Base-by-base conservation (phyloP, 2,797 vertebrate genomes). In the Trachurus trachurus region DNA sequence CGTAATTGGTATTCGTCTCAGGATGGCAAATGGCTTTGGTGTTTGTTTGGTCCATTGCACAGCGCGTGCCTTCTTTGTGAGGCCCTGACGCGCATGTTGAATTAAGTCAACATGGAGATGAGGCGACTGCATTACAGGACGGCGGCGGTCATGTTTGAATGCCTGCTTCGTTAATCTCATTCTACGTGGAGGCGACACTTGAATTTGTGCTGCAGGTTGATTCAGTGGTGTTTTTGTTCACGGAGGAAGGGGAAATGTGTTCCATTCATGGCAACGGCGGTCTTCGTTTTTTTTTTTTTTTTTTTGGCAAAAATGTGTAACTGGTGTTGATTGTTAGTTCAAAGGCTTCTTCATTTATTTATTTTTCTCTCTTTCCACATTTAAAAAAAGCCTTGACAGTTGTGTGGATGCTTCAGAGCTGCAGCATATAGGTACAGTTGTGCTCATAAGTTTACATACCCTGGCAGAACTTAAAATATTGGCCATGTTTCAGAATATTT, bases 1-100 rank as follows among this genome's bases (percentile, higher is more conserved):
- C 16, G 74, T 90, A 90, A 93, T 92, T 92, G 88, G 83, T 89
- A 84, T 92, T 92, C 81, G 66, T 91, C 80, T 88, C 84, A 85
- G 86, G 80, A 87, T 82, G 22, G 86, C 72, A 91, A 90, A 90
- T 81, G 84, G 85, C 85, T 89, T 81, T 77, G 82, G 78, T 87
- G 88, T 89, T 89, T 85, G 87, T 92, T 85, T 91, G 90, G 89
- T 88, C 86, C 80, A 83, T 84, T 90, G 89, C 86, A 39, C 80
- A 26, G 76, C 40, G 29, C 67, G 50, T 79, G 76, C 68, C 61
- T 62, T 71, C 72, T 77, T 74, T 71, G 67, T 42, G 44, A 65
- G 66, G 44, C 74, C 74, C 79, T 83, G 88, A 87, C 16, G 77
- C 77, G 89, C 82, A 84, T 86, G 88, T 90, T 88, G 87, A 91